A percentile compares a stretch with the other conserved stretches of the same genome.
These are phyloP conservation scores for Prionailurus viverrinus DNA, from an alignment of 2,113 vertebrate genomes.

Conservation along the genomic window DNA sequence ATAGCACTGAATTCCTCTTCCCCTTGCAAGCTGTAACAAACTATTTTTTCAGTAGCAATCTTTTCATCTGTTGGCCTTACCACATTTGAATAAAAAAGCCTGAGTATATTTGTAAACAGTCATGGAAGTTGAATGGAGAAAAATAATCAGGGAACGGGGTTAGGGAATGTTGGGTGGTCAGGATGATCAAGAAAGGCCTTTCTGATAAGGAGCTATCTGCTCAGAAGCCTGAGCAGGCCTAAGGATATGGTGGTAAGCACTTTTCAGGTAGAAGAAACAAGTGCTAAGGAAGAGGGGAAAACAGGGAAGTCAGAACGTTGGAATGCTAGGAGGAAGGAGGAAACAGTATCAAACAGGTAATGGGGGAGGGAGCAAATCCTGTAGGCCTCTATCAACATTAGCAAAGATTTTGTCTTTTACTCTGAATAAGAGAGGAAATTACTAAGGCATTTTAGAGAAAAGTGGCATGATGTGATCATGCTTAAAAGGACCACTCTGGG, in stretches of 20 bases:
- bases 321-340: background rate
- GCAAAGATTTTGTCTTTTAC: background rate
- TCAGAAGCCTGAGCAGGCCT: background rate
- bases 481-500: background rate
- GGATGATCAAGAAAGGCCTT: background rate
- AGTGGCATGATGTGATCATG: background rate
- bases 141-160: background rate
- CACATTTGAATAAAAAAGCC: background rate
- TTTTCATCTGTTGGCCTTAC: background rate
- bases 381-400: background rate
- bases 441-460: background rate
- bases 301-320: background rate
- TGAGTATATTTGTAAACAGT: background rate
- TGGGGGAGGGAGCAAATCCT: background rate
- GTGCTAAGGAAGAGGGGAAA: background rate
- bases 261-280: background rate
- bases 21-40: background rate
- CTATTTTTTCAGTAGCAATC: background rate
- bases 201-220: background rate
- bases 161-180: background rate
- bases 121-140: background rate
- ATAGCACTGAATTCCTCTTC: background rate
- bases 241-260: background rate
- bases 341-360: background rate
- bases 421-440: background rate